Evolutionary conservation across 2,113 vertebrate genomes (phyloP), one percentile per base, ranked within the genome.

Genomic region (Oenanthe melanoleuca): DNA sequence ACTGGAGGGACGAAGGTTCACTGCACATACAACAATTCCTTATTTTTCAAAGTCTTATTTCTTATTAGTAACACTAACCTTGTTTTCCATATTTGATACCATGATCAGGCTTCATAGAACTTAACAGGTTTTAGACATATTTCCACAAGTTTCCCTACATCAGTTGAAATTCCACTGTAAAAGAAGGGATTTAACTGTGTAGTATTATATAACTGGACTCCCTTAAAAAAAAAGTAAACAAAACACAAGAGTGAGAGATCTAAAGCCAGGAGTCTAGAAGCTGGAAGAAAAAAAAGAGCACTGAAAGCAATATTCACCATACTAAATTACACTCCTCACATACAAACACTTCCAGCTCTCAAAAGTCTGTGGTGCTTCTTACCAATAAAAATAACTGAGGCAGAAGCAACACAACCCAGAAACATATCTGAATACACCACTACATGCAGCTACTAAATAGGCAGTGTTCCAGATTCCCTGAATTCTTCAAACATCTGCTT

Each of bases 71-170:
- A 89, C 44, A 80, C 47, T 94, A 94, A 73, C 59, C 31, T 92
- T 73, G 31, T 52, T 77, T 86, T 89, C 67, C 63, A 5, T 60
- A 80, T 78, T 65, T 67, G 56, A 92, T 65, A 94, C 31, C 89
- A 87, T 69, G 49, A 85, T 92, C 94, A 94, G 88, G 75, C 82
- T 90, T 84, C 72, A 80, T 6, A 94, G 88, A 86, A 88, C 88
- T 92, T 84, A 67, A 86, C 60, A 93, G 45, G 28, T 86, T 89
- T 80, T 60, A 86, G 52, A 81, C 29, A 56, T 53, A 66, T 85
- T 57, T 74, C 44, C 77, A 78, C 13, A 82, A 45, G 20, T 63
- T 91, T 82, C 44, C 91, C 34, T 83, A 0, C 24, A 61, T 55
- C 71, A 83, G 56, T 12, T 91, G 56, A 59, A 86, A 92, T 63